Evolutionary conservation across 2,797 vertebrate genomes (phyloP).

Genomic region (Trematomus bernacchii): DNA sequence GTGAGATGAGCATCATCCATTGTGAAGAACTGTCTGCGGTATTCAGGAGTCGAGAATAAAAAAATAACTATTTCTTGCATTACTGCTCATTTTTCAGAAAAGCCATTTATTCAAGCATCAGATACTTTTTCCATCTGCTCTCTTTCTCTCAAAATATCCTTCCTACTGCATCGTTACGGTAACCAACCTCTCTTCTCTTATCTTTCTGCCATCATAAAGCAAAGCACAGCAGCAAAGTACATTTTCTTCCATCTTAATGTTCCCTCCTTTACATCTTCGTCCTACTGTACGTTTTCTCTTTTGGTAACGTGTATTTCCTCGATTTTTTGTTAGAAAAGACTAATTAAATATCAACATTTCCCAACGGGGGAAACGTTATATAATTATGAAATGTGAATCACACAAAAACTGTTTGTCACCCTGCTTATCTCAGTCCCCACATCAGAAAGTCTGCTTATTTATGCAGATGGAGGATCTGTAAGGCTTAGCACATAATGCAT

Average conservation of each 20-base stretch:
- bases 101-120: slow-evolving; percentile 24
- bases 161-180: slow-evolving; percentile 22
- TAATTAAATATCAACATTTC: slow-evolving; percentile 19
- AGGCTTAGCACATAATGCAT: slow-evolving; percentile 46
- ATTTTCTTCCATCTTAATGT: slow-evolving; percentile 4
- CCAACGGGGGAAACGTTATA: slow-evolving; percentile 20
- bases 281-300: not conserved
- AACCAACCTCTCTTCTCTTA: slow-evolving; percentile 8
- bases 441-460: slow-evolving; percentile 53
- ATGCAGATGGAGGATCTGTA: slow-evolving; percentile 39
- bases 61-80: slow-evolving; percentile 30
- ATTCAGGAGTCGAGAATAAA: slow-evolving; percentile 17
- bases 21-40: slow-evolving; percentile 3
- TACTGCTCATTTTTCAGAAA: slow-evolving; percentile 48
- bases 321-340: slow-evolving; percentile 34
- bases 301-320: not conserved
- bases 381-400: slow-evolving; percentile 40
- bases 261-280: slow-evolving; percentile 11
- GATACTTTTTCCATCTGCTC: slow-evolving; percentile 13
- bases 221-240: not conserved
- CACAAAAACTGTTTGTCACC: slow-evolving; percentile 39
- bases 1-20: slow-evolving; percentile 21
- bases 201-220: slow-evolving; percentile 11
- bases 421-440: slow-evolving; percentile 16
- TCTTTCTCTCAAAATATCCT: slow-evolving; percentile 15